Conservation (phyloP, 2,797 vertebrate genomes). For the Urocyon cinereoargenteus region DNA sequence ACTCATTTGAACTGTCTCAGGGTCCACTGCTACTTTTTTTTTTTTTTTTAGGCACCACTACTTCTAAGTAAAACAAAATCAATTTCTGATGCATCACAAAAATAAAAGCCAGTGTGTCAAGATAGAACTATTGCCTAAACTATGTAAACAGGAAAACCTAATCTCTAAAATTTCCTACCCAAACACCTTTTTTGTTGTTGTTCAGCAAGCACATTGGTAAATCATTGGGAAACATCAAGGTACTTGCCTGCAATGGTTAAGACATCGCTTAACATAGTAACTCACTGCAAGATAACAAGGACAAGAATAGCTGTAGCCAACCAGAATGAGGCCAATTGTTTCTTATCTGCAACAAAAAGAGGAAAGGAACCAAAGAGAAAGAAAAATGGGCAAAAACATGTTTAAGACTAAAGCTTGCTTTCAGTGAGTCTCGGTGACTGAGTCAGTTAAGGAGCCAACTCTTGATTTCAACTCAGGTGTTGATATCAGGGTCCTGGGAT, state of each 20-base stretch:
- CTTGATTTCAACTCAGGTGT: not conserved
- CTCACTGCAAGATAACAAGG: slow-evolving; percentile 54
- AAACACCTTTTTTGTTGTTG: not conserved
- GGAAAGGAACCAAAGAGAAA: not conserved
- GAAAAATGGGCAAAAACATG: not conserved
- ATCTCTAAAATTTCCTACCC: slow-evolving; percentile 81
- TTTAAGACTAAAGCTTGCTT: not conserved
- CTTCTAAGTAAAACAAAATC: slow-evolving; percentile 56
- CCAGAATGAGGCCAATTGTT: not conserved
- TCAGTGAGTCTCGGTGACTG: not conserved
- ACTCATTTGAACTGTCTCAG: not conserved
- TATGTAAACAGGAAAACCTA: slow-evolving; percentile 86
- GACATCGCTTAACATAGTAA: slow-evolving; percentile 23
- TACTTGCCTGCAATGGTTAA: slow-evolving; percentile 41
- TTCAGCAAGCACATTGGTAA: slow-evolving; percentile 49
- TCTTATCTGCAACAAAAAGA: not conserved
- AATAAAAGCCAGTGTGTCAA: slow-evolving; percentile 57
- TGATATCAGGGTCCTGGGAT: not conserved
- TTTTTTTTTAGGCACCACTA: not conserved
- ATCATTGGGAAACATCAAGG: slow-evolving; percentile 74
- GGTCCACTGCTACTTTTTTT: not conserved
- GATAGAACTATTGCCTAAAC: slow-evolving; percentile 57
- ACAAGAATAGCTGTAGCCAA: not conserved
- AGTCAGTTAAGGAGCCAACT: not conserved
- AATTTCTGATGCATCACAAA: slow-evolving; percentile 37